A percentile compares a stretch with the other conserved stretches of the same genome.
phyloP scores from a whole-genome alignment of 2,888 invertebrate genomes.

The Dromius quadrimaculatus region DNA sequence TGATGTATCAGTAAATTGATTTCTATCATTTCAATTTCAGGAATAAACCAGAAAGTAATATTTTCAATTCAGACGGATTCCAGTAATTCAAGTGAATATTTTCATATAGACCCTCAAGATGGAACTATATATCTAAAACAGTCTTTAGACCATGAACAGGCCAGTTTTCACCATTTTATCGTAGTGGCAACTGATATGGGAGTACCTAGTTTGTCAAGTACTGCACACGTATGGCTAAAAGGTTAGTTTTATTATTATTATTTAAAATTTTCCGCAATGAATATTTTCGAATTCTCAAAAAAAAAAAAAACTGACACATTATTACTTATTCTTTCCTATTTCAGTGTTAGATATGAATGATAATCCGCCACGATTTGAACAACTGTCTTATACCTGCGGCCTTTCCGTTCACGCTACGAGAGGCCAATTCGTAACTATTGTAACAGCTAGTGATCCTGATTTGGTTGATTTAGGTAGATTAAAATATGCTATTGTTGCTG shows the following conservation, averaged over 20 bases:
- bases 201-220: conserved; percentile 82
- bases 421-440: conserved; percentile 89
- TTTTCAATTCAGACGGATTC: conserved; percentile 79
- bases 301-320: too few species aligned
- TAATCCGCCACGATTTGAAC: conserved; percentile 88
- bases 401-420: conserved; percentile 86
- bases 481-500: conserved; percentile 84
- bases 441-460: conserved; percentile 91
- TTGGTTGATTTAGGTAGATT: conserved; percentile 80
- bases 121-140: conserved; percentile 84
- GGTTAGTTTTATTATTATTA: conserved; percentile 66
- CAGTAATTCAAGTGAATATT: conserved; percentile 75
- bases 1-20: too few species aligned
- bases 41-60: conserved; percentile 74
- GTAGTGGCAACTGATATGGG: conserved; percentile 87
- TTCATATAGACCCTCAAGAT: conserved; percentile 81
- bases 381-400: conserved; percentile 81
- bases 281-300: too few species aligned
- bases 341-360: conserved; percentile 91
- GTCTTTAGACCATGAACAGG: conserved; percentile 84
- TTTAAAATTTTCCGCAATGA: too few species aligned
- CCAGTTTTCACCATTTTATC: conserved; percentile 80
- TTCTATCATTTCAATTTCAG: too few species aligned
- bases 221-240: conserved; percentile 85
- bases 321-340: conserved; percentile 55